Percentiles rank a stretch among this genome's conserved stretches.
Evolutionary conservation across 2,113 vertebrate species (phyloP).

Genomic region (Nesogale talazaci): DNA sequence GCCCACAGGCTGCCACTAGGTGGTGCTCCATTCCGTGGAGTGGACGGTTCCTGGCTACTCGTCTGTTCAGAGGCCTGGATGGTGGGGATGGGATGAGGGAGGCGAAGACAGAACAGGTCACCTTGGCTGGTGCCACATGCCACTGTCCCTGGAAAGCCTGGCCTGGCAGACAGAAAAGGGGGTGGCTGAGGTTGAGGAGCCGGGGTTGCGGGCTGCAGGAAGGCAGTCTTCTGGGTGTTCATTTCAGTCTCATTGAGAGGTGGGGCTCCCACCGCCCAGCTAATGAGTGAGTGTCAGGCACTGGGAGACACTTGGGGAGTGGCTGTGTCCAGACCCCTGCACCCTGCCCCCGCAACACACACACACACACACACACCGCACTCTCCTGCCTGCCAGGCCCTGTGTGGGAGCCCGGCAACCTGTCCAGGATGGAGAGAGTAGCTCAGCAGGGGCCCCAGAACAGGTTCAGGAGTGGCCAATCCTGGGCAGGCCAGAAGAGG

Average conservation of each 20-base stretch:
- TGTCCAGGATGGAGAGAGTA: background rate
- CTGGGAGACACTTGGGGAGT: too few species aligned
- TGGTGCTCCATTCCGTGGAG: slow-evolving; percentile 70
- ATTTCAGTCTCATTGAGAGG: background rate
- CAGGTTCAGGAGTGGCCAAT: background rate
- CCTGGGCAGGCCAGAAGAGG: background rate
- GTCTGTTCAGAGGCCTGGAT: background rate
- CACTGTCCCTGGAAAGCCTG: background rate
- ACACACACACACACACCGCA: background rate
- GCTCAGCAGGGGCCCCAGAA: too few species aligned
- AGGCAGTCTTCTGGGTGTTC: background rate
- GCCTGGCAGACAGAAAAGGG: background rate
- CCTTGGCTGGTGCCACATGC: background rate
- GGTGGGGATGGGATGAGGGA: background rate
- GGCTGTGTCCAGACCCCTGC: background rate
- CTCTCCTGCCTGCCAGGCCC: background rate
- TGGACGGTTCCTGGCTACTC: background rate
- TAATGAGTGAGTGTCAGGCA: too few species aligned
- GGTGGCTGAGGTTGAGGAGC: too few species aligned
- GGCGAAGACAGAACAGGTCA: background rate
- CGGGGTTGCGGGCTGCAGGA: background rate
- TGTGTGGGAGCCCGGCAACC: background rate
- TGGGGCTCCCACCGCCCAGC: background rate
- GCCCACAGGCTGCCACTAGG: slow-evolving; percentile 59
- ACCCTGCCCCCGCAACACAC: background rate